Base-by-base conservation (phyloP, 2,797 vertebrate genomes). In the Sebastes steindachneri region DNA sequence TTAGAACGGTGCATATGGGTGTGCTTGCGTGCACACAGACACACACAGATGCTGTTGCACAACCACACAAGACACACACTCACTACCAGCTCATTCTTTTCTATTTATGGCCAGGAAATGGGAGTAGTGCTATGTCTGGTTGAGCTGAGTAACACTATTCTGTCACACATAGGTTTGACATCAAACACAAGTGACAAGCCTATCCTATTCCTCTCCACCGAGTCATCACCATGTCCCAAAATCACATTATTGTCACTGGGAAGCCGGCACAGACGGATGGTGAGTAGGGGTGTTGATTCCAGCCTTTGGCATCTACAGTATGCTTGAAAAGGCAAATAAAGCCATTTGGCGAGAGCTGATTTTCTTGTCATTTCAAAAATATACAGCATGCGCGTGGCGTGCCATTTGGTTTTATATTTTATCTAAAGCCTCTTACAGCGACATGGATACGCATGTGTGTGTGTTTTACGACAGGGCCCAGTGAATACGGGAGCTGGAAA, bases 211-310 rank as follows among this genome's bases (percentile, higher is more conserved):
- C 92, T 86, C 93, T 90, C 84, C 86, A 93, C 91, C 91, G 90
- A 94, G 90, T 94, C 93, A 94, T 95, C 94, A 94, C 93, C 93
- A 94, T 95, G 94, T 94, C 94, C 94, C 89, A 95, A 95, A 95
- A 94, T 94, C 94, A 93, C 93, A 94, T 95, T 94, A 94, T 94
- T 94, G 91, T 92, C 90, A 92, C 80, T 84, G 84, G 91, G 88
- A 94, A 92, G 84, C 93, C 88, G 89, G 86, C 86, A 84, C 86
- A 90, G 86, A 91, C 67, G 92, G 89, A 86, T 94, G 92, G 89
- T 87, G 89, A 90, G 90, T 78, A 89, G 88, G 90, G 90, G 82
- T 92, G 93, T 91, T 90, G 91, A 93, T 93, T 89, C 89, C 88
- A 89, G 90, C 90, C 93, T 88, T 88, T 93, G 94, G 93, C 92